These are phyloP conservation scores for Hemiprocne comata DNA, from an alignment of 2,113 vertebrate species.

Conservation along the genomic window DNA sequence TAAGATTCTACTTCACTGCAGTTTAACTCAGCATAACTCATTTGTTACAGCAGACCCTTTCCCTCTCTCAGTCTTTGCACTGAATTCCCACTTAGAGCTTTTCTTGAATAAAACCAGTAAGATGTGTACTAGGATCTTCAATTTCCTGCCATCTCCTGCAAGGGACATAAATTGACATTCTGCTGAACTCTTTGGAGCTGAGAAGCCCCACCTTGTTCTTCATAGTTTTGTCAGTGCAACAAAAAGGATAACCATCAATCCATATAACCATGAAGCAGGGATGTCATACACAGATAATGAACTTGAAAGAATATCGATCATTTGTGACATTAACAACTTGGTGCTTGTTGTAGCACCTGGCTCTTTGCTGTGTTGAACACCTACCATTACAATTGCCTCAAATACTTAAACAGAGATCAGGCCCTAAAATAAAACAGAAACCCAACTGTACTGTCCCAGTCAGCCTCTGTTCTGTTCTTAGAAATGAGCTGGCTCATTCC, in stretches of 20 bases:
- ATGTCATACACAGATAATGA: not conserved
- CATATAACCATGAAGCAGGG: not conserved
- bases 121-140: not conserved
- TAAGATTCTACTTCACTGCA: slow-evolving; percentile 4
- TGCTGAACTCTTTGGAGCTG: not conserved
- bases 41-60: not conserved
- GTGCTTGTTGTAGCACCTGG: not conserved
- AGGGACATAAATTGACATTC: not conserved
- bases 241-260: not conserved
- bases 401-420: not conserved
- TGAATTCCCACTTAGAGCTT: not conserved
- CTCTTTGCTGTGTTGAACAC: not conserved
- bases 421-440: not conserved
- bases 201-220: not conserved
- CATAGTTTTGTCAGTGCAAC: not conserved
- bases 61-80: not conserved
- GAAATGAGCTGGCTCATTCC: not conserved
- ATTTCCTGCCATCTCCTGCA: not conserved
- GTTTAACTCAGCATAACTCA: not conserved
- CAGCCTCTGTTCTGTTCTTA: not conserved
- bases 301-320: not conserved
- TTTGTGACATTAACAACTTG: not conserved
- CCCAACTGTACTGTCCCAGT: not conserved
- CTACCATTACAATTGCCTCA: not conserved
- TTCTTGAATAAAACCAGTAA: not conserved